Evolutionary conservation across 2,797 vertebrate genomes (phyloP), one percentile per base, ranked within the genome.

Genomic region (Pangasius sanitwongsei): DNA sequence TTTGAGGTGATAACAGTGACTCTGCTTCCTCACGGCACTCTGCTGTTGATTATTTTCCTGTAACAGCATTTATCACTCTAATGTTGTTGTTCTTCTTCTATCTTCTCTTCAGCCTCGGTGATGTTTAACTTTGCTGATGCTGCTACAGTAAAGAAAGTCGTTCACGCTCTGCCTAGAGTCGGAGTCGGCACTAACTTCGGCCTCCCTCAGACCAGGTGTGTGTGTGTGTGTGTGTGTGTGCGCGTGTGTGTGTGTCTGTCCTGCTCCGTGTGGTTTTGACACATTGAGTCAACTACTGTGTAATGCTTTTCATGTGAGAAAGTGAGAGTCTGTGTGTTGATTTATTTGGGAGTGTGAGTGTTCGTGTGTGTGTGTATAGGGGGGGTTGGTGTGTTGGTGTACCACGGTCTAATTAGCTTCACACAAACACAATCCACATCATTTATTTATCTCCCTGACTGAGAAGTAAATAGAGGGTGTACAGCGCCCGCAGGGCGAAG

Each of bases 91-190:
- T 34, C n/a, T 57, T 74, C 44, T 34, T 57, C 5, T 75, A 6
- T 75, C 44, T 50, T 90, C 65, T 90, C 83, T 87, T 65, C 94
- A 99, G 99, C 98, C 86, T 96, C 97, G 18, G 96, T 99, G 93
- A 98, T 99, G 98, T 98, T 99, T 94, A 99, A 99, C 96, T 98
- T 99, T 89, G 98, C 98, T 77, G 98, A 99, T 90, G 92, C 96
- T 83, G 95, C 97, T 91, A 97, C 95, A 0, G 97, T 99, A n/a
- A 99, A 99, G 95, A 99, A 99, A 94, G 98, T 99, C 65, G 96
- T 99, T 75, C 97, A 99, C 92, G 97, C 95, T 93, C 96, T 99
- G 6, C 98, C 98, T 92, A 97, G 98, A 77, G 98, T 99, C 2
- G 99, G 99, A n/a, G 96, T 99, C 91, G 98, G 99, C 59, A 99